Conservation (phyloP, 2,888 invertebrate species). For the Eupithecia pulchellata region DNA sequence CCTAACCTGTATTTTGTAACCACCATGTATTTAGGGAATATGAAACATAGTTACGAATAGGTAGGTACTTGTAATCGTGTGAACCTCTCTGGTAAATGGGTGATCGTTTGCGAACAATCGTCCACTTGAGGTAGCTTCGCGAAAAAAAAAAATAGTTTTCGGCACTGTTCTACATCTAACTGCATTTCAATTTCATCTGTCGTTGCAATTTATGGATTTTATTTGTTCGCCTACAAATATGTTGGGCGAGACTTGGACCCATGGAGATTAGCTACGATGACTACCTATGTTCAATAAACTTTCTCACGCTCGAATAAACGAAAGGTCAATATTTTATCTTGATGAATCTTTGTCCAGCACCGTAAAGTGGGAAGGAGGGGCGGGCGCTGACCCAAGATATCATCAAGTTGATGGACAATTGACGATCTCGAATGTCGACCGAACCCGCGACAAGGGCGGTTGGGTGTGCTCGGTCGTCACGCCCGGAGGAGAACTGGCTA, state of each 20-base stretch:
- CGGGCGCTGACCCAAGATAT: conserved; percentile 79
- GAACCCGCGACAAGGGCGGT: conserved; percentile 89
- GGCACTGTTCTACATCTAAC: too few relatives aligned
- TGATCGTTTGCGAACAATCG: too few relatives aligned
- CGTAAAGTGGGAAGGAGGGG: conserved; percentile 88
- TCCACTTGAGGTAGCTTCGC: too few relatives aligned
- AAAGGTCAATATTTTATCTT: conserved; percentile 3
- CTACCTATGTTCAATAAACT: background rate
- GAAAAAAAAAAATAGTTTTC: too few relatives aligned
- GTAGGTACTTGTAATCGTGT: too few relatives aligned
- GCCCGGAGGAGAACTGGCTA: conserved; percentile 90
- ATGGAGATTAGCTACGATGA: background rate
- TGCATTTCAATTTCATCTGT: too few relatives aligned
- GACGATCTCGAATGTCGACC: conserved; percentile 87
- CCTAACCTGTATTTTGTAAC: too few relatives aligned
- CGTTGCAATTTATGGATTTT: too few relatives aligned
- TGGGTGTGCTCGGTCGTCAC: conserved; percentile 92
- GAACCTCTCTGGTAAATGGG: too few relatives aligned
- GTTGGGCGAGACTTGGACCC: background rate
- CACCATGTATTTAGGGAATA: too few relatives aligned
- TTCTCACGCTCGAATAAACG: background rate
- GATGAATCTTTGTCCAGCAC: conserved; percentile 54
- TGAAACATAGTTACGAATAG: too few relatives aligned
- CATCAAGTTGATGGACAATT: conserved; percentile 85
- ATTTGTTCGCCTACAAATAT: too few relatives aligned